These are phyloP conservation scores for Megalonaias nervosa DNA, from an alignment of 1,140 invertebrate species.

Conservation along the genomic window DNA sequence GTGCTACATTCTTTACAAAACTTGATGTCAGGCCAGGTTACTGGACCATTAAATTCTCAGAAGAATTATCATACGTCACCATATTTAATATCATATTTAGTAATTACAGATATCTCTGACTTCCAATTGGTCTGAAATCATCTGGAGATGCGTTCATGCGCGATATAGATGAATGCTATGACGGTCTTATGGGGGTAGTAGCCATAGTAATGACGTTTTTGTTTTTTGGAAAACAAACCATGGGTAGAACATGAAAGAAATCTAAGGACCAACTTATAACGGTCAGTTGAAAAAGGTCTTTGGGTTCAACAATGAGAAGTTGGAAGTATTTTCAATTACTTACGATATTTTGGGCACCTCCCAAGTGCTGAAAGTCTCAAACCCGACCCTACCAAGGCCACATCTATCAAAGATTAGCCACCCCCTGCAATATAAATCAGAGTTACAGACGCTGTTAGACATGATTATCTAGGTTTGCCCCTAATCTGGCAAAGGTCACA, in stretches of 20 bases:
- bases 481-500: neutral
- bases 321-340: neutral
- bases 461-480: neutral
- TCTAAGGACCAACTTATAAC: conserved; percentile 60
- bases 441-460: neutral
- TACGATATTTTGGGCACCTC: neutral
- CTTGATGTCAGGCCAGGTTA: conserved; percentile 56
- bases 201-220: conserved; percentile 68
- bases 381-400: neutral
- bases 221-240: conserved; percentile 49
- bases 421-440: neutral
- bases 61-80: conserved; percentile 14
- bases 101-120: conserved; percentile 58
- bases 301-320: neutral
- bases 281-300: conserved; percentile 40
- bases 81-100: conserved; percentile 67
- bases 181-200: neutral
- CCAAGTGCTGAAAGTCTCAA: neutral
- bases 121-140: conserved; percentile 66
- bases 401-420: neutral
- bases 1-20: conserved; percentile 38
- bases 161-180: conserved; percentile 50
- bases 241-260: conserved; percentile 59
- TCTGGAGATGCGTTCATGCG: conserved; percentile 61
- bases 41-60: neutral